phyloP scores from a whole-genome alignment of 1,140 invertebrate genomes.

The Amphibalanus amphitrite region DNA sequence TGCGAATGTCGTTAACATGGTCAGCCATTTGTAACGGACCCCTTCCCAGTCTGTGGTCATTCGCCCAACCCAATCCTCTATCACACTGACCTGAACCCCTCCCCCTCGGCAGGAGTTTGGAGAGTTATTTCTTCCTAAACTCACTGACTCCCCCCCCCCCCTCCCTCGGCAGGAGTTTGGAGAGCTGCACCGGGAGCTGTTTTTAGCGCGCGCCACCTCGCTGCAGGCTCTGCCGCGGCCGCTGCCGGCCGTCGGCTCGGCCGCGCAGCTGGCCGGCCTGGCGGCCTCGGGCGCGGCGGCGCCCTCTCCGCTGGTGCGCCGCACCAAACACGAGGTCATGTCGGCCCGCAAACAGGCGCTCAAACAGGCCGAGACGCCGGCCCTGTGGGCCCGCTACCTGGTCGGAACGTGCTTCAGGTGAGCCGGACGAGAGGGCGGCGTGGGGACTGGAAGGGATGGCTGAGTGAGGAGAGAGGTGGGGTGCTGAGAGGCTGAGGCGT shows the following conservation, averaged over 20 bases:
- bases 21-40: too few species aligned
- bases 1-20: too few species aligned
- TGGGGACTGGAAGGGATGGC: too few species aligned
- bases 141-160: too few species aligned
- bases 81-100: too few species aligned
- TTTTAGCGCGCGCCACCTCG: constrained; percentile 5
- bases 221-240: constrained; percentile 4
- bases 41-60: too few species aligned
- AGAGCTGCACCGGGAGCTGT: constrained; percentile 9
- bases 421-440: too few species aligned
- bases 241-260: constrained; percentile 9
- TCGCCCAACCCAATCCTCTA: too few species aligned
- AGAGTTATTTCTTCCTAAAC: too few species aligned
- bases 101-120: constrained; percentile 2
- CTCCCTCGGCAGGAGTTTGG: constrained; percentile 3
- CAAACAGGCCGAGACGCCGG: constrained; percentile 46
- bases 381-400: constrained; percentile 80
- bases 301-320: constrained; percentile 71
- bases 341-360: constrained; percentile 72
- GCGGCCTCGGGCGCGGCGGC: constrained; percentile 36
- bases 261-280: constrained; percentile 20
- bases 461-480: too few species aligned
- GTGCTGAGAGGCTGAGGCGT: too few species aligned
- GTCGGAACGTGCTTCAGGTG: constrained; percentile 58
- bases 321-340: constrained; percentile 89